These are phyloP conservation scores for Pantherophis alleghaniensis DNA, from an alignment of 2,797 vertebrate genomes.

Conservation along the genomic window DNA sequence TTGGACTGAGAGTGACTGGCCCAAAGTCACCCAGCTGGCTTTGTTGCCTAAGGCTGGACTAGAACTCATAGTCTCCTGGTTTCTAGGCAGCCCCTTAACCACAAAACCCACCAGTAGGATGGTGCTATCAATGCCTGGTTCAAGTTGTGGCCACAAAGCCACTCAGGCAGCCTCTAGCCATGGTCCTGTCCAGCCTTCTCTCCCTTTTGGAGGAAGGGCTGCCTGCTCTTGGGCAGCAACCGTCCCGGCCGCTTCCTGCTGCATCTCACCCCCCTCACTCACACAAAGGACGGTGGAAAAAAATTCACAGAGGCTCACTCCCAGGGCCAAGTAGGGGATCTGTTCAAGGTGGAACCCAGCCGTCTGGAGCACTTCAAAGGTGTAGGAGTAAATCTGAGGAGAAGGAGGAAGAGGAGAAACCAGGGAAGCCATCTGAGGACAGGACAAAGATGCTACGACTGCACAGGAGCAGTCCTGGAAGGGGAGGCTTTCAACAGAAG, in stretches of 20 bases:
- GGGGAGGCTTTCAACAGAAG: background rate
- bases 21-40: background rate
- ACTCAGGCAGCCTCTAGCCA: background rate
- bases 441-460: background rate
- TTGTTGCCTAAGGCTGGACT: background rate
- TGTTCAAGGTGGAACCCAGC: constrained; percentile 77
- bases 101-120: no score
- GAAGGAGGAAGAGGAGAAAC: fast-evolving
- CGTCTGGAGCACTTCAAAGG: constrained; percentile 84
- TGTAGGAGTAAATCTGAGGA: constrained; percentile 87
- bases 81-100: background rate
- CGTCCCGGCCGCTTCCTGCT: background rate
- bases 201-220: background rate
- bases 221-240: background rate
- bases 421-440: background rate
- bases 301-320: constrained; percentile 85
- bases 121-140: background rate
- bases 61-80: background rate
- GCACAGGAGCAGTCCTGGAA: background rate
- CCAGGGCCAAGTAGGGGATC: constrained; percentile 81
- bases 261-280: constrained; percentile 64
- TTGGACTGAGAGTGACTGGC: background rate
- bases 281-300: constrained; percentile 82
- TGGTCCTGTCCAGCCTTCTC: background rate
- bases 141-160: background rate